Evolutionary conservation across 2,797 vertebrate genomes (phyloP), one percentile per base, ranked within the genome.

Genomic region (Naso thynnoides): DNA sequence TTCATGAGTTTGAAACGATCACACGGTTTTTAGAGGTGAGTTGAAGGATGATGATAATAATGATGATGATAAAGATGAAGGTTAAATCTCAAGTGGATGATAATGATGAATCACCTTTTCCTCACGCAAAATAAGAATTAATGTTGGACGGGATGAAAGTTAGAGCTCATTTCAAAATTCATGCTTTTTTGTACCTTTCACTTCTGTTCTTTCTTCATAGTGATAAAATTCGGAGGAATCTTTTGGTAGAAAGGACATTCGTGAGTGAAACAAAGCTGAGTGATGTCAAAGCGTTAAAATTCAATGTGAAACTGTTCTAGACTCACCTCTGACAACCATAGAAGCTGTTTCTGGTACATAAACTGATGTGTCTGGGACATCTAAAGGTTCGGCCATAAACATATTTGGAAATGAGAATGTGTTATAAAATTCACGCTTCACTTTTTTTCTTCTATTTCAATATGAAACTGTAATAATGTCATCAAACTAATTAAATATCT

Each of bases 281-380:
- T 21, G 5, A 55, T 8, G 38, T 27, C 26, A 9, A 39, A 11
- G 27, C 47, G 26, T 24, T 3, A 4, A 63, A 18, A 6, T 52
- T 70, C 6, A 57, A 36, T 44, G 23, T 5, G 18, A 58, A 48
- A 19, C 4, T 24, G 33, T 39, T 58, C 72, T 60, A 54, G 44
- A 74, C 93, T 93, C 96, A 98, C 97, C 96, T 96, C 94, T 92
- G 84, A 89, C 50, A 90, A 95, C 89, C 89, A 90, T 63, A 64
- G 93, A 89, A 2, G 89, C 85, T 69, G 91, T 78, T 70, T 95
- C 84, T 49, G 96, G 93, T 64, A 95, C 93, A 19, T 91, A 92
- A 86, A 97, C 89, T 61, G 95, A 91, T 7, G 94, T 90, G 88
- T 98, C 97, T 44, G 95, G 94, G 79, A 97, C 86, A 87, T 98